phyloP scores from a whole-genome alignment of 2,888 invertebrate genomes.

The Beris morrisii region DNA sequence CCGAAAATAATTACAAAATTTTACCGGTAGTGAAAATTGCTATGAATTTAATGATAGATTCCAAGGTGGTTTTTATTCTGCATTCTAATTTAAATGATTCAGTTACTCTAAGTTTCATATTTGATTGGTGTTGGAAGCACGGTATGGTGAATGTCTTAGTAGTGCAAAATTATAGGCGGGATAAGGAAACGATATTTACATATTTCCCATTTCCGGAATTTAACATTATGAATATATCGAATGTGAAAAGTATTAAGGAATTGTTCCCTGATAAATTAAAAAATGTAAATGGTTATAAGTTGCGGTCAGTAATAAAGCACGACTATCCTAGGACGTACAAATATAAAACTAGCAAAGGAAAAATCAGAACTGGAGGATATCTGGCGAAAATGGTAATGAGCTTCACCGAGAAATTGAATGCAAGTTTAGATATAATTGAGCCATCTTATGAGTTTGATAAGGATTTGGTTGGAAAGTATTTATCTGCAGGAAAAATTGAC shows the following conservation, averaged over 20 bases:
- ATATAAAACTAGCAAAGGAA: neutral
- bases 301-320: constrained; percentile 9
- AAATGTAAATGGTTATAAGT: neutral
- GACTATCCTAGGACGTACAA: constrained; percentile 12
- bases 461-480: neutral
- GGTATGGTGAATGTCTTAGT: neutral
- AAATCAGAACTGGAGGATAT: constrained; percentile 2
- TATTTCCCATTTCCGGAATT: constrained; percentile 10
- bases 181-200: neutral
- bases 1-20: too few species aligned
- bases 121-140: constrained; percentile 12
- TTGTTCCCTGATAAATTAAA: neutral
- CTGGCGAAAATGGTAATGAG: neutral
- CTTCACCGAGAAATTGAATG: neutral
- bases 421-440: constrained; percentile 1
- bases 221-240: neutral
- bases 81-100: neutral
- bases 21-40: too few species aligned
- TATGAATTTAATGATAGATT: too few species aligned
- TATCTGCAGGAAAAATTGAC: neutral
- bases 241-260: neutral
- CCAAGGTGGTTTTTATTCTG: too few species aligned
- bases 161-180: neutral
- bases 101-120: neutral
- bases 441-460: neutral